Evolutionary conservation across 2,113 vertebrate species (phyloP), one percentile per base, ranked within the genome.

Genomic region (Menidia beryllina): DNA sequence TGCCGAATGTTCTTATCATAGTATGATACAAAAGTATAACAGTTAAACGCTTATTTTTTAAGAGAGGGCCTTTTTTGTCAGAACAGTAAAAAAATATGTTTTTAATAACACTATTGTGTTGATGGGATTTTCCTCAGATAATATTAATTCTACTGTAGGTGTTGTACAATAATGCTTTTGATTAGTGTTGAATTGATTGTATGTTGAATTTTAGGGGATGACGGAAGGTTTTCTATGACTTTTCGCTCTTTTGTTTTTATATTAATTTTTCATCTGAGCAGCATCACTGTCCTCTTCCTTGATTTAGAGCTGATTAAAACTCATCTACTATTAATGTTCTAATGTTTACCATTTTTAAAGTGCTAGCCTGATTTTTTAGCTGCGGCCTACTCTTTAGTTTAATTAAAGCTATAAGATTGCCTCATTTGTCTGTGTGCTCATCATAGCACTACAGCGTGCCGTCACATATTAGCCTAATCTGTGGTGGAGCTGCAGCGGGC

Each of bases 381-480:
- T 25, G 34, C 3, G 25, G 77, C 57, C 57, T 55, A 13, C 53
- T 82, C 92, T 93, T 85, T 71, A 30, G 85, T 91, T 86, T 93
- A 93, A 93, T 94, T 94, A 94, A 92, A 95, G 91, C 86, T 88
- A 79, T 59, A 56, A 73, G 86, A 95, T 92, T 87, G 91, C 90
- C 92, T 95, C 92, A 94, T 95, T 94, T 93, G 91, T 95, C 93
- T 90, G 92, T 91, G 88, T 88, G 92, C 89, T 95, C 96, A 94
- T 95, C 94, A 95, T 93, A 91, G 95, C 93, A 94, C 95, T 93
- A 92, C 94, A 91, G 90, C 47, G 86, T 90, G 86, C 92, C 92
- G 91, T 91, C 88, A 95, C 93, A 92, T 95, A 96, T 97, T 96
- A 96, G 92, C 92, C 94, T 94, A 95, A 96, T 96, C 95, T 93